Conservation (phyloP, 2,797 vertebrate genomes). For the Lutjanus campechanus region DNA sequence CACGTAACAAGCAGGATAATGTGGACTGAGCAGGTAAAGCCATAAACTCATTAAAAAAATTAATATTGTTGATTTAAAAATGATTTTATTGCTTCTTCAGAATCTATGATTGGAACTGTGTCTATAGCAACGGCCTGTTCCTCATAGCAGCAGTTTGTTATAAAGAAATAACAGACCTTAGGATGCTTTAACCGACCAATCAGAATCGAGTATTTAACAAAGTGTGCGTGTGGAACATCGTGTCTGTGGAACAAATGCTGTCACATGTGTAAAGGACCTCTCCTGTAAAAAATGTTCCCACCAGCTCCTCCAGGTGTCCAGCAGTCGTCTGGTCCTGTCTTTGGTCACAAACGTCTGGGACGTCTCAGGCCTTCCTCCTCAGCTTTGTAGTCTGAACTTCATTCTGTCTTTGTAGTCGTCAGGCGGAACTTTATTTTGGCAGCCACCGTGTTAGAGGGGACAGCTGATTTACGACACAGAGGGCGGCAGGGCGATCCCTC, state of each 20-base stretch:
- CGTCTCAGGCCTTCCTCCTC: constrained; percentile 56
- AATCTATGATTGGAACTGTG: no score
- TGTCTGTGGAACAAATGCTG: neutral
- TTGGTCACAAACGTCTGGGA: constrained; percentile 55
- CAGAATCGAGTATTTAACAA: no score
- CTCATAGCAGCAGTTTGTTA: no score
- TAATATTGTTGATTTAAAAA: no score
- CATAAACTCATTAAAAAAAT: no score
- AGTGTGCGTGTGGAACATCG: no score
- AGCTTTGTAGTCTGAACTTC: constrained; percentile 75
- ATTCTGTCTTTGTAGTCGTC: constrained; percentile 78
- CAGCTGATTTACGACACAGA: constrained; percentile 76
- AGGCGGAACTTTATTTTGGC: constrained; percentile 72
- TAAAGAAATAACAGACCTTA: no score
- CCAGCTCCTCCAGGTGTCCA: constrained; percentile 63
- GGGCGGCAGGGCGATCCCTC: constrained; percentile 47
- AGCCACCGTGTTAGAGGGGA: constrained; percentile 66
- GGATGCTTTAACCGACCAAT: no score
- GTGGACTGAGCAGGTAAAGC: no score
- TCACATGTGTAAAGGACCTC: constrained; percentile 24
- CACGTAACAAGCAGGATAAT: no score
- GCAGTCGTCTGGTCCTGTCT: constrained; percentile 40
- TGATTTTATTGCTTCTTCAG: no score
- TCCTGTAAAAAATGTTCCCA: constrained; percentile 57
- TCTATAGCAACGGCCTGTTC: no score